Base-by-base conservation (phyloP, 2,888 invertebrate genomes). In the Apotomis capreana region DNA sequence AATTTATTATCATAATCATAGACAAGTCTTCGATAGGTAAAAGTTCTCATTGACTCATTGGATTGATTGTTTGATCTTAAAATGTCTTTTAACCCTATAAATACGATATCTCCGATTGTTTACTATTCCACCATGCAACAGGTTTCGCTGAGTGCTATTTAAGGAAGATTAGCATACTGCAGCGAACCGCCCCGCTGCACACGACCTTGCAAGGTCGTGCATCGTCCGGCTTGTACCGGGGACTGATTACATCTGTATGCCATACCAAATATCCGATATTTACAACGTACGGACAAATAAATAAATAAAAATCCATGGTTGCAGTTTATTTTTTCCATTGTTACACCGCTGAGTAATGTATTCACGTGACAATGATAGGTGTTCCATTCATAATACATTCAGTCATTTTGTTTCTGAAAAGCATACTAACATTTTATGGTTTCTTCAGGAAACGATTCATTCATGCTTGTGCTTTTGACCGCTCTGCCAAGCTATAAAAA, bases 151-250 rank as follows among this genome's bases (percentile, higher is more conserved):
- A 46, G 8, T 15, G 40, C 55, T 70, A 64, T 69, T 54, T 59
- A 58, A 68, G 44, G 61, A 63, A 36, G 57, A 68, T 72, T 68
- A 59, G 46, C 68, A 72, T 72, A 59, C 44, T 68, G 71, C 71
- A 68, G 49, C 62, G 71, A 40, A 71, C 40, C 68, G 59, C 64
- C 55, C 55, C 63, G 73, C 68, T 69, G 74, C 59, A 62, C 61
- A 26, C 68, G 75, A 76, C 76, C 77, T 77, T 77, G 75, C 77
- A 76, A 77, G 77, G 77, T 75, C 76, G 70, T 12, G 37, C 51
- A 58, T 15, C 72, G n/a, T 49, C 63, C 55, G 65, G 40, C 40
- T 40, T 40, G 40, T 49, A 49, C 46, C 55, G 5, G 15, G 65
- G 61, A 36, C 61, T 10, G 44, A 55, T 65, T 46, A 46, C 44